Evolutionary conservation across 2,797 vertebrate species (phyloP).

Genomic region (Florisuga fusca): DNA sequence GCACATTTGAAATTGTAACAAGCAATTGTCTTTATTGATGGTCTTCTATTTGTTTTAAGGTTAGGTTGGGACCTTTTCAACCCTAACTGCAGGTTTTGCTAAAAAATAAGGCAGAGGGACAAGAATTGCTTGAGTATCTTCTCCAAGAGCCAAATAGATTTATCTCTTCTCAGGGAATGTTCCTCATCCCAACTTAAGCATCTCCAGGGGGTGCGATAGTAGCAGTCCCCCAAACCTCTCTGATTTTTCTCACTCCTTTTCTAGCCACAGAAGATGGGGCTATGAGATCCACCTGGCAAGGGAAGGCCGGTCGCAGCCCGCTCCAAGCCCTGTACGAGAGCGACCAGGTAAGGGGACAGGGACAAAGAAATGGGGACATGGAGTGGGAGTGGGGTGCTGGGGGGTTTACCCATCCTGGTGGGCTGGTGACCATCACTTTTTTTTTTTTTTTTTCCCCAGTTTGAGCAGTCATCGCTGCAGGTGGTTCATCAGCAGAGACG

Average conservation of each 20-base stretch:
- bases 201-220: background rate
- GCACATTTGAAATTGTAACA: background rate
- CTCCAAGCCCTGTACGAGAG: constrained; percentile 87
- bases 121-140: background rate
- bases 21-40: background rate
- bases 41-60: background rate
- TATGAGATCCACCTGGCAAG: constrained; percentile 76
- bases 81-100: background rate
- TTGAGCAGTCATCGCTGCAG: constrained; percentile 78
- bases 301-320: constrained; percentile 85
- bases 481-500: constrained; percentile 84
- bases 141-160: background rate
- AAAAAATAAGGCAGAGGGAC: background rate
- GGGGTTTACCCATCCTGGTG: no score
- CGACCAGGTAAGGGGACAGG: constrained; percentile 86
- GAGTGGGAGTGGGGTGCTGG: rapidly evolving
- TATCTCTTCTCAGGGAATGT: background rate
- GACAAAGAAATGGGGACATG: background rate
- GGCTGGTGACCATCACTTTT: background rate
- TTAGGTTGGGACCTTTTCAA: background rate
- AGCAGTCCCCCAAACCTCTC: background rate
- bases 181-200: background rate
- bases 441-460: constrained; percentile 38
- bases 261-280: constrained; percentile 74
- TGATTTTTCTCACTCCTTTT: constrained; percentile 15